Percentiles rank a stretch among this genome's conserved stretches.
Conservation (phyloP, 2,113 vertebrate genomes). For the Herpetotheres cachinnans region DNA sequence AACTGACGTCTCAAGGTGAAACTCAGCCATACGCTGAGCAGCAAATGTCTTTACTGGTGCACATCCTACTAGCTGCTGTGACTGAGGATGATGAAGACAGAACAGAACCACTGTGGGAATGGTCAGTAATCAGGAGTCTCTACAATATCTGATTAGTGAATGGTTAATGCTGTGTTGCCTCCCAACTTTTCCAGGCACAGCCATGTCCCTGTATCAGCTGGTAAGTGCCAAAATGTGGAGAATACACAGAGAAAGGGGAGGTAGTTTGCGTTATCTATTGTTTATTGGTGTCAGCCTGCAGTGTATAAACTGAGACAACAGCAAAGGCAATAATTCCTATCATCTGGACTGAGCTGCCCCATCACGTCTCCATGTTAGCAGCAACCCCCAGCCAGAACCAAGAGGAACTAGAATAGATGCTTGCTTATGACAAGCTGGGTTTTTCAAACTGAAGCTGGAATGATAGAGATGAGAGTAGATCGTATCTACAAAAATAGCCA, state of each 20-base stretch:
- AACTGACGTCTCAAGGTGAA: constrained; percentile 26
- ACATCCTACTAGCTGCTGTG: not conserved
- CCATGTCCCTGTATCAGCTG: not conserved
- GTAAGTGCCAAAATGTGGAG: not conserved
- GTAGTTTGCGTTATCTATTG: not conserved
- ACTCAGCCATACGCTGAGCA: not conserved
- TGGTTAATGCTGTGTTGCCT: not conserved
- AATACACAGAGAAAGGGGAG: not conserved
- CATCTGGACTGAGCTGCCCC: not conserved
- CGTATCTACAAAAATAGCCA: not conserved
- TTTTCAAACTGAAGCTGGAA: not conserved
- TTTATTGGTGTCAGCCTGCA: not conserved
- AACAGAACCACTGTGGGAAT: not conserved
- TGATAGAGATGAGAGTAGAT: not conserved
- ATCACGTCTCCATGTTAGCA: not conserved
- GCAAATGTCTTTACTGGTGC: not conserved
- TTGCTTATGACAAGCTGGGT: not conserved
- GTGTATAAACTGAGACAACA: not conserved
- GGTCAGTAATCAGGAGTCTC: not conserved
- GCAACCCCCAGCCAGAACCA: not conserved
- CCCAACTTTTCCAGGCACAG: not conserved
- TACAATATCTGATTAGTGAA: not conserved
- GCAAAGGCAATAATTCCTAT: not conserved
- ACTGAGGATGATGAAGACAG: not conserved
- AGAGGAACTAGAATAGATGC: not conserved